These are phyloP conservation scores for Penaeus indicus DNA, from an alignment of 1,140 invertebrate genomes.

Conservation along the genomic window DNA sequence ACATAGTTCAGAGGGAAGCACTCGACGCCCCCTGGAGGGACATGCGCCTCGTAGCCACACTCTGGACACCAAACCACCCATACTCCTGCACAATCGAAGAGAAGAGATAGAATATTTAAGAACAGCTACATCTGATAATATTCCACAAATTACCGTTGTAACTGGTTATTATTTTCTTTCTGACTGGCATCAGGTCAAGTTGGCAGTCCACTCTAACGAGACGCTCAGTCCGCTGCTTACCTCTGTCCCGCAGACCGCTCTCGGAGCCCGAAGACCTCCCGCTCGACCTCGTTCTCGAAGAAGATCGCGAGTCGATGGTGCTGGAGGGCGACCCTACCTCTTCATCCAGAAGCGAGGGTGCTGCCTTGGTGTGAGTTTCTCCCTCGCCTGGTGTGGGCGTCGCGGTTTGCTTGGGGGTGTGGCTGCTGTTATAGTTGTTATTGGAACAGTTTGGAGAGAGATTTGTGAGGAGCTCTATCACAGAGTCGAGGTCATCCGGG, in stretches of 20 bases:
- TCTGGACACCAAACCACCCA: slow-evolving; percentile 72
- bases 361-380: not conserved
- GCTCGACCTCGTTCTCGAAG: slow-evolving; percentile 43
- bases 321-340: slow-evolving; percentile 33
- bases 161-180: not conserved
- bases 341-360: not conserved
- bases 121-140: not conserved
- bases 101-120: not conserved
- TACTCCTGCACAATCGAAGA: not conserved
- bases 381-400: slow-evolving; percentile 14
- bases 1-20: slow-evolving; percentile 75
- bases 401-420: not conserved
- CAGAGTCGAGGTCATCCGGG: slow-evolving; percentile 18
- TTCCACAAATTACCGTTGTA: not conserved
- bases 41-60: slow-evolving; percentile 72
- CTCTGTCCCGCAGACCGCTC: slow-evolving; percentile 19
- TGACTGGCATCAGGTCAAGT: no score
- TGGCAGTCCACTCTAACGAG: no score
- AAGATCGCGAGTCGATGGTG: slow-evolving; percentile 39
- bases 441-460: slow-evolving; percentile 23
- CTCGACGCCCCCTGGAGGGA: slow-evolving; percentile 73
- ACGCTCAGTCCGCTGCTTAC: not conserved
- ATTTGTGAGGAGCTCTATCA: slow-evolving; percentile 49
- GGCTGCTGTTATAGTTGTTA: not conserved
- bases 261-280: slow-evolving; percentile 44